Evolutionary conservation across 2,797 vertebrate species (phyloP).

Genomic region (Amniataba percoides): DNA sequence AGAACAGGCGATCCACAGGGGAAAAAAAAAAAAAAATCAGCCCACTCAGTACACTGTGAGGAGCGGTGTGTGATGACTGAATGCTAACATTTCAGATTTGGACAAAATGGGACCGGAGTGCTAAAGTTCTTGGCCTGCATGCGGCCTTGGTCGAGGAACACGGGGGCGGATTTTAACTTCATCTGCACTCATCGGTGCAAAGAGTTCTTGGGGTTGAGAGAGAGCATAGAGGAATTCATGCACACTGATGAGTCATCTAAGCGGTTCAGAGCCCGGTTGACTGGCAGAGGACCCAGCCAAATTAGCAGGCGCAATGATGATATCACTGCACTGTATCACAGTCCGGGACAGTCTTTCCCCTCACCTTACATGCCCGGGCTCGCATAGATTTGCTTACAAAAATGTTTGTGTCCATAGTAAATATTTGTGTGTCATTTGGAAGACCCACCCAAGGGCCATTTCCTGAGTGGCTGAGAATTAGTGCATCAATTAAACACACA

Average conservation of each 20-base stretch:
- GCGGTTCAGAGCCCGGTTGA: constrained; percentile 69
- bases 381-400: constrained; percentile 61
- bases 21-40: background rate
- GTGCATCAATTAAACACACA: constrained; percentile 78
- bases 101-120: constrained; percentile 46
- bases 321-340: constrained; percentile 46
- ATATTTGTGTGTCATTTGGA: constrained; percentile 83
- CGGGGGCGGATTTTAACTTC: constrained; percentile 67
- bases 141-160: constrained; percentile 55
- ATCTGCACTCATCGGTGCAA: constrained; percentile 74
- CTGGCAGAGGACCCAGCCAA: constrained; percentile 48
- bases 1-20: constrained; percentile 37
- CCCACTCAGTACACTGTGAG: constrained; percentile 26
- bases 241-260: constrained; percentile 79
- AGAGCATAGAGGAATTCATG: constrained; percentile 65
- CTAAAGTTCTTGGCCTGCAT: constrained; percentile 59
- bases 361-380: constrained; percentile 49
- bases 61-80: constrained; percentile 34
- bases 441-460: constrained; percentile 84
- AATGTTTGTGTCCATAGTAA: constrained; percentile 80
- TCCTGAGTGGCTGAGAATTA: constrained; percentile 81
- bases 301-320: constrained; percentile 43
- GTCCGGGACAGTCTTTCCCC: constrained; percentile 14
- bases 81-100: constrained; percentile 37
- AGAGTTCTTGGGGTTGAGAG: constrained; percentile 70